phyloP scores from a whole-genome alignment of 2,888 invertebrate species.

The Chrysolina americana region DNA sequence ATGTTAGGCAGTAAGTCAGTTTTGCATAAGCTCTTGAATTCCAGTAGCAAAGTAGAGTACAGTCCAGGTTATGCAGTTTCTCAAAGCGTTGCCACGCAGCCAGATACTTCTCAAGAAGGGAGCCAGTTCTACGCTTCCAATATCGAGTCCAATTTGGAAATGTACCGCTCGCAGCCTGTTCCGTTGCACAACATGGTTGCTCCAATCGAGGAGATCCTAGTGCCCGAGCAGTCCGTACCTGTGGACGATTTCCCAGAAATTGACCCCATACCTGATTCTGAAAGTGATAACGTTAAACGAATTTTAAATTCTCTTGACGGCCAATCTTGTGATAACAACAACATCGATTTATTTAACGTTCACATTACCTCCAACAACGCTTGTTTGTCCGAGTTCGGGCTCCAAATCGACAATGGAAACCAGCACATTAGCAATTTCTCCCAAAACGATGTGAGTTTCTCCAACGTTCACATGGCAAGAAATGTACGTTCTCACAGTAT shows the following conservation, averaged over 20 bases:
- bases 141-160: conserved; percentile 63
- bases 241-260: conserved; percentile 79
- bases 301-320: conserved; percentile 76
- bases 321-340: conserved; percentile 66
- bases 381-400: conserved; percentile 56
- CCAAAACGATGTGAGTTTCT: conserved; percentile 27
- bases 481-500: conserved; percentile 56
- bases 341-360: conserved; percentile 57
- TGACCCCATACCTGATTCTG: conserved; percentile 75
- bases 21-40: conserved; percentile 71
- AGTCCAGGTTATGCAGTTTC: conserved; percentile 68
- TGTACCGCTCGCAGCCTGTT: conserved; percentile 83
- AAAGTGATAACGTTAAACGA: conserved; percentile 77
- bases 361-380: conserved; percentile 55
- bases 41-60: conserved; percentile 70
- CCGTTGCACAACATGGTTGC: conserved; percentile 69
- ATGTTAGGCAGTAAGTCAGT: conserved; percentile 63
- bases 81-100: conserved; percentile 38
- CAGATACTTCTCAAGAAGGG: conserved; percentile 72
- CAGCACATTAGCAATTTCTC: conserved; percentile 33
- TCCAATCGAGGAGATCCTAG: conserved; percentile 36
- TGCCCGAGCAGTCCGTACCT: conserved; percentile 28
- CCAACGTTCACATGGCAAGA: conserved; percentile 34
- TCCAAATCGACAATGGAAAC: conserved; percentile 40
- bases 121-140: conserved; percentile 76